Conservation (phyloP, 2,888 invertebrate genomes). For the Rhagonycha lutea region DNA sequence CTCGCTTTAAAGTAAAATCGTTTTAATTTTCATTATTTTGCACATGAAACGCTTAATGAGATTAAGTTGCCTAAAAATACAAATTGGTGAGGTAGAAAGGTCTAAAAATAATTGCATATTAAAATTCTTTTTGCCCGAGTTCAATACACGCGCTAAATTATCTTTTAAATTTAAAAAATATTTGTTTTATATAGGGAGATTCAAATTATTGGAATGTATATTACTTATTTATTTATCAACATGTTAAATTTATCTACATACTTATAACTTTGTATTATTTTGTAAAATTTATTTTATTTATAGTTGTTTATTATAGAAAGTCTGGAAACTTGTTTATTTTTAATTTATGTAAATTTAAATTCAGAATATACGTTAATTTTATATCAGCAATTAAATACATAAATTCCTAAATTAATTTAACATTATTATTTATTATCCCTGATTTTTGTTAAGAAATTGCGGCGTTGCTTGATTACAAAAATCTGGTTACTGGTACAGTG, state of each 20-base stretch:
- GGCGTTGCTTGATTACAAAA: too few relatives aligned
- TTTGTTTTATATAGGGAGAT: background rate
- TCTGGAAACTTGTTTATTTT: conserved; percentile 3
- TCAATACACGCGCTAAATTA: background rate
- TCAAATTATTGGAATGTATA: background rate
- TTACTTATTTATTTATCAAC: background rate
- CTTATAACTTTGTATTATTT: background rate
- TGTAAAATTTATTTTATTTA: background rate
- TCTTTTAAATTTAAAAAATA: background rate
- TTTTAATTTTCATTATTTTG: background rate
- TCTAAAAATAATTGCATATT: background rate
- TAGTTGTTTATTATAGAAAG: conserved; percentile 1
- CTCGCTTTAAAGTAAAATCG: background rate
- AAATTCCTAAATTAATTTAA: background rate
- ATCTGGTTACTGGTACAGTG: background rate
- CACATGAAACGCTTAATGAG: background rate
- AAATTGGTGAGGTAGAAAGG: background rate
- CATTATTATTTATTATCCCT: background rate
- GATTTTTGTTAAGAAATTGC: background rate
- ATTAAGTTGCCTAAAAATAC: background rate
- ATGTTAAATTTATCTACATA: background rate
- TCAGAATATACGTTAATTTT: background rate
- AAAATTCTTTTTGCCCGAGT: background rate
- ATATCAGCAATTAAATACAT: background rate
- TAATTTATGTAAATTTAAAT: conserved; percentile 1